Base-by-base conservation (phyloP, 2,113 vertebrate genomes). In the Cebus imitator region DNA sequence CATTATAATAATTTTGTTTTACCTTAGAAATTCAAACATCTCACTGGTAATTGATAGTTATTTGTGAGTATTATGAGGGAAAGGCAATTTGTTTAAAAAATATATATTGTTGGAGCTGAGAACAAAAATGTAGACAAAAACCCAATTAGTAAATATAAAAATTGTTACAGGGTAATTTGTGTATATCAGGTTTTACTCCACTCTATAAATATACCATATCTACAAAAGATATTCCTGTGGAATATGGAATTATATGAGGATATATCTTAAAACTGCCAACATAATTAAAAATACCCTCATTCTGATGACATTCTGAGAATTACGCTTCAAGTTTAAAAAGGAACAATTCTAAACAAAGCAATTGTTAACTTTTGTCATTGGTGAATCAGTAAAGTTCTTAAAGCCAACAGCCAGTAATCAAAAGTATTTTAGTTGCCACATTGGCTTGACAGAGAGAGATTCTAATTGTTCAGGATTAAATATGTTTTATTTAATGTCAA, bases 1-100 rank as follows among this genome's bases (percentile, higher is more conserved):
- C n/a, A 91, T 95, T 94, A 90, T 83, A 66, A 80, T 68, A 25
- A 96, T 91, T 58, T 93, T 66, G 89, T 48, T 86, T 92, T 79
- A 80, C 25, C 61, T 87, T 87, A 87, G 37, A 93, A 21, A 64
- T 45, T 45, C 21, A 52, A 91, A 57, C 17, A 55, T 85, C 32
- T 91, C 68, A 84, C 68, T 94, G 58, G 87, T 87, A 91, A 82
- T 76, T 94, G 23, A 75, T 75, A 94, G 66, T 30, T 78, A 90
- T 12, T 10, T 66, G 6, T 76, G 64, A 73, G 12, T 35, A 66
- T 80, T 95, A 75, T 64, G 16, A 90, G 90, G 61, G 45, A 88
- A 96, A 32, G 23, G 25, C 21, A 92, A 61, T 37, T 96, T 61
- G 37, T 12, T 90, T 95, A 35, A 95, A 88, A 85, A 76, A 92